These are phyloP conservation scores for Trachymyrmex septentrionalis DNA, from an alignment of 1,140 invertebrate genomes.

Conservation along the genomic window DNA sequence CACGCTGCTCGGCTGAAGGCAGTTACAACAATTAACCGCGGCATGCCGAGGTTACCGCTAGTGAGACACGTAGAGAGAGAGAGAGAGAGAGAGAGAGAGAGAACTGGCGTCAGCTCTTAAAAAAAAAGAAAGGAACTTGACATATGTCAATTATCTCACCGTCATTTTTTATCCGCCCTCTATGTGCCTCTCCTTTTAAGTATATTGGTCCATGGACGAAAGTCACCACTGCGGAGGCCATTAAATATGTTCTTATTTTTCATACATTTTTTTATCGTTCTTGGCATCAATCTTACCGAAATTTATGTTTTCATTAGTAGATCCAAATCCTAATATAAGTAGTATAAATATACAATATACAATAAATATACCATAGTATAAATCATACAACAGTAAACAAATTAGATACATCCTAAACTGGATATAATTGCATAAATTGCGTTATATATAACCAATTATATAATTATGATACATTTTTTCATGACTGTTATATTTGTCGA, in stretches of 20 bases:
- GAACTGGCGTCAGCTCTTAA: conserved; percentile 9
- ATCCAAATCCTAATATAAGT: not conserved
- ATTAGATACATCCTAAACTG: not conserved
- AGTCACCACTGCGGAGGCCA: conserved; percentile 1
- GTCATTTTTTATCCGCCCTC: conserved; percentile 63
- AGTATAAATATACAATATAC: too few species aligned
- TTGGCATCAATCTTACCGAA: not conserved
- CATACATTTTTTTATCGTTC: not conserved
- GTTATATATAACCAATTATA: not conserved
- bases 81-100: not conserved
- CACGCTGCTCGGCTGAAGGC: conserved; percentile 46
- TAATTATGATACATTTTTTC: not conserved
- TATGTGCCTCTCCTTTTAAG: conserved; percentile 33
- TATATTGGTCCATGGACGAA: conserved; percentile 33
- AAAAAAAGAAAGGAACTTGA: conserved; percentile 46
- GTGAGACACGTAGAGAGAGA: conserved; percentile 8
- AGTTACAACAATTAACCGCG: conserved; percentile 70
- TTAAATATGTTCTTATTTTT: not conserved
- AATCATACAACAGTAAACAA: not conserved
- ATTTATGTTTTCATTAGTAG: not conserved
- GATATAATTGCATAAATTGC: not conserved
- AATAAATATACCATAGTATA: too few species aligned
- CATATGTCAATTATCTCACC: conserved; percentile 71
- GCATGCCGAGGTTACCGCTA: conserved; percentile 42
- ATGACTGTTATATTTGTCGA: not conserved